These are phyloP conservation scores for Nicator chloris DNA, from an alignment of 2,113 vertebrate species.

Conservation along the genomic window DNA sequence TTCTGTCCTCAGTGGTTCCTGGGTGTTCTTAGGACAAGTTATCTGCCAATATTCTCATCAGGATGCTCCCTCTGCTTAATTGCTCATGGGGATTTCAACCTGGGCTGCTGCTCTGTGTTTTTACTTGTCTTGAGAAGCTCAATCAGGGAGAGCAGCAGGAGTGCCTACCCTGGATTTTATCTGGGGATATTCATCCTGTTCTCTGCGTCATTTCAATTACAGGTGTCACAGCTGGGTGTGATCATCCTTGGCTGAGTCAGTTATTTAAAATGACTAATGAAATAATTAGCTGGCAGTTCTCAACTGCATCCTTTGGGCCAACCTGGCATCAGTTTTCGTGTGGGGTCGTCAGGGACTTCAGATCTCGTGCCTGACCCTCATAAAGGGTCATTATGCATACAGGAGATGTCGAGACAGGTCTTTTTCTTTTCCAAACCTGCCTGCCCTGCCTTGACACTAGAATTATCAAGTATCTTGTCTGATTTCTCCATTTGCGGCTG, in stretches of 20 bases:
- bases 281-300: slow-evolving; percentile 4
- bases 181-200: background rate
- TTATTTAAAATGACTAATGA: background rate
- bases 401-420: background rate
- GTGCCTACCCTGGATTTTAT: background rate
- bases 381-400: background rate
- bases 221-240: background rate
- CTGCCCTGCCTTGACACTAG: background rate
- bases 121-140: background rate
- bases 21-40: background rate
- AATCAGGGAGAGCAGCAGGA: background rate
- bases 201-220: background rate
- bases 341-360: background rate
- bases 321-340: background rate
- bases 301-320: background rate
- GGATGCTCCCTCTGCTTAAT: background rate
- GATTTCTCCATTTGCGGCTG: background rate
- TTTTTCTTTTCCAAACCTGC: background rate
- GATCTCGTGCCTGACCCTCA: background rate
- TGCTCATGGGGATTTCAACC: background rate
- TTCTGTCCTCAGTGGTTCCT: background rate
- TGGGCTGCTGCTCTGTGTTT: background rate
- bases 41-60: background rate
- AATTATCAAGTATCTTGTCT: background rate
- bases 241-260: background rate